These are phyloP conservation scores for Rosalia funebris DNA, from an alignment of 2,888 invertebrate genomes.

Conservation along the genomic window DNA sequence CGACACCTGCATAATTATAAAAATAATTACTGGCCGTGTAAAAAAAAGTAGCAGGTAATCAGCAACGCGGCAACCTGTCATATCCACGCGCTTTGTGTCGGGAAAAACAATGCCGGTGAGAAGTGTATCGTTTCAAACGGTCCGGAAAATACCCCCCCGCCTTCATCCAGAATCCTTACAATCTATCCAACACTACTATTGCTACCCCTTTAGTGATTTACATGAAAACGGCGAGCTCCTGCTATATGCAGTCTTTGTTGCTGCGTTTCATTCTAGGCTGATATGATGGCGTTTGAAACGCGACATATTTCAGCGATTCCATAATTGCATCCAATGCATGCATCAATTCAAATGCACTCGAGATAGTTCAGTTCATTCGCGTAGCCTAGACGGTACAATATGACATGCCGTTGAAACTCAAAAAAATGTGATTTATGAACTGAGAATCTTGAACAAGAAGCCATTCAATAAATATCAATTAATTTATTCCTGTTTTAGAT, in stretches of 20 bases:
- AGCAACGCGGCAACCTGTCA: constrained; percentile 15
- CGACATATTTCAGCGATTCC: background rate
- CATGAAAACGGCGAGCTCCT: constrained; percentile 4
- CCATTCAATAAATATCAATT: too few relatives aligned
- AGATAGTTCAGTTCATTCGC: background rate
- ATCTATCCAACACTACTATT: constrained; percentile 9
- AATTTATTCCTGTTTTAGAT: background rate
- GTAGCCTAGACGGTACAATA: background rate
- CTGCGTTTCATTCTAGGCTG: background rate
- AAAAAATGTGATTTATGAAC: too few relatives aligned
- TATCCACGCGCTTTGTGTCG: constrained; percentile 13
- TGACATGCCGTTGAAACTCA: too few relatives aligned
- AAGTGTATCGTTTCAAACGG: constrained; percentile 24
- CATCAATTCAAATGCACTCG: background rate
- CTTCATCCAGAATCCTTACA: constrained; percentile 5
- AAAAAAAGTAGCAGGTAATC: constrained; percentile 34
- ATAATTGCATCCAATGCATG: background rate
- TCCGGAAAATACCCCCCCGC: constrained; percentile 6
- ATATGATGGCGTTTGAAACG: background rate
- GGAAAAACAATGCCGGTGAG: constrained; percentile 21
- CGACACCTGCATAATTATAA: constrained; percentile 31
- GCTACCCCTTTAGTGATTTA: constrained; percentile 11
- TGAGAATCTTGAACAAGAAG: too few relatives aligned
- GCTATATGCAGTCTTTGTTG: constrained; percentile 6
- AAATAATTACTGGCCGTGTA: constrained; percentile 36